phyloP scores from a whole-genome alignment of 2,888 invertebrate genomes.

The Pemphredon lugubris region DNA sequence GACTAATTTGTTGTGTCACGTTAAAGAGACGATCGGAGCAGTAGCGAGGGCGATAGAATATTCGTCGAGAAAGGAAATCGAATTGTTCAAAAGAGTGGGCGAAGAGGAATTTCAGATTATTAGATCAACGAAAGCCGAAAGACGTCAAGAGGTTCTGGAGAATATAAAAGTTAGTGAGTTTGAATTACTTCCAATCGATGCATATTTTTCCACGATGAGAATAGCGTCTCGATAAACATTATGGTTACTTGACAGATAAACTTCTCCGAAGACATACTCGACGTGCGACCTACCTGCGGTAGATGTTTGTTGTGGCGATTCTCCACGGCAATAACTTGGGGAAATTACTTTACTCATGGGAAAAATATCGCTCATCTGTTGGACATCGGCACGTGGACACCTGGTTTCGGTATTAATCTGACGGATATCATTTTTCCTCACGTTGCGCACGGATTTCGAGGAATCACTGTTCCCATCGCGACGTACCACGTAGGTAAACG shows the following conservation, averaged over 20 bases:
- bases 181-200: not conserved
- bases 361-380: constrained; percentile 76
- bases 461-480: constrained; percentile 87
- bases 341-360: constrained; percentile 81
- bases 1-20: constrained; percentile 87
- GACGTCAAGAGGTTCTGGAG: constrained; percentile 85
- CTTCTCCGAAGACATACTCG: too few relatives aligned
- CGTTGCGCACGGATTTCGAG: constrained; percentile 89
- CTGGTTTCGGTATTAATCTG: constrained; percentile 86
- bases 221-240: too few relatives aligned
- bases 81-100: constrained; percentile 88
- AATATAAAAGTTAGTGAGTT: constrained; percentile 85
- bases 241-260: constrained; percentile 40
- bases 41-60: constrained; percentile 87
- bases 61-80: constrained; percentile 87
- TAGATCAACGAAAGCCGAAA: constrained; percentile 86
- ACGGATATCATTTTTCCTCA: constrained; percentile 91
- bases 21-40: constrained; percentile 86
- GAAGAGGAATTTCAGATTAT: constrained; percentile 94
- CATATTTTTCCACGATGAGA: not conserved
- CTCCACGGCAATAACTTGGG: constrained; percentile 84
- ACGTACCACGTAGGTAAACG: constrained; percentile 87
- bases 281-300: constrained; percentile 64
- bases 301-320: constrained; percentile 81
- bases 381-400: constrained; percentile 89